These are phyloP conservation scores for Microplitis mediator DNA, from an alignment of 1,140 invertebrate species.

Conservation along the genomic window DNA sequence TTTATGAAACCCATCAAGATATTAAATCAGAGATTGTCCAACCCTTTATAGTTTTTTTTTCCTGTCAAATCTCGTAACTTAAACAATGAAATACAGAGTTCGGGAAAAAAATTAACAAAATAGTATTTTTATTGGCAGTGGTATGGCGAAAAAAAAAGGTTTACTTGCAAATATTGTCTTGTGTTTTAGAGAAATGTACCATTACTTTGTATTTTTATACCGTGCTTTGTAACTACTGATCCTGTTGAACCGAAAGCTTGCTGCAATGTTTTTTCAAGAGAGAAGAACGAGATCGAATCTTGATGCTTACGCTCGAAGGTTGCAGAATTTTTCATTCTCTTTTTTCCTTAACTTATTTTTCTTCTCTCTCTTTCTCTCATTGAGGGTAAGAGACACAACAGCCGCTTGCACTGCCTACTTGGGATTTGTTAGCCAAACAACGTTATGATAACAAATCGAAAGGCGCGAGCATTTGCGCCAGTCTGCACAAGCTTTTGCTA, in stretches of 20 bases:
- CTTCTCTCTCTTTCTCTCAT: no score
- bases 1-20: neutral
- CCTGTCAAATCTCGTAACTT: neutral
- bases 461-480: constrained; percentile 25
- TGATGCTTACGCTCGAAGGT: neutral
- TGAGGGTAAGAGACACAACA: neutral
- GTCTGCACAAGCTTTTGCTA: neutral
- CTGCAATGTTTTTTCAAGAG: neutral
- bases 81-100: neutral
- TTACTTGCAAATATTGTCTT: neutral
- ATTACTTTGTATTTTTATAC: constrained; percentile 1
- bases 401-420: constrained; percentile 10
- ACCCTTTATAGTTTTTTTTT: neutral
- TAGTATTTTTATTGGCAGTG: neutral
- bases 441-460: constrained; percentile 34
- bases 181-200: neutral
- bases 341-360: no score
- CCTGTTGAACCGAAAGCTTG: neutral
- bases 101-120: neutral
- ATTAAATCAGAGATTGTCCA: neutral
- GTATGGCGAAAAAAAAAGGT: neutral
- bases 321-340: neutral
- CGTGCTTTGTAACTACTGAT: neutral
- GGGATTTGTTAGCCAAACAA: constrained; percentile 36
- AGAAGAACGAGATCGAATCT: constrained; percentile 10